phyloP scores from a whole-genome alignment of 1,140 invertebrate species.

The Lepidurus arcticus region DNA sequence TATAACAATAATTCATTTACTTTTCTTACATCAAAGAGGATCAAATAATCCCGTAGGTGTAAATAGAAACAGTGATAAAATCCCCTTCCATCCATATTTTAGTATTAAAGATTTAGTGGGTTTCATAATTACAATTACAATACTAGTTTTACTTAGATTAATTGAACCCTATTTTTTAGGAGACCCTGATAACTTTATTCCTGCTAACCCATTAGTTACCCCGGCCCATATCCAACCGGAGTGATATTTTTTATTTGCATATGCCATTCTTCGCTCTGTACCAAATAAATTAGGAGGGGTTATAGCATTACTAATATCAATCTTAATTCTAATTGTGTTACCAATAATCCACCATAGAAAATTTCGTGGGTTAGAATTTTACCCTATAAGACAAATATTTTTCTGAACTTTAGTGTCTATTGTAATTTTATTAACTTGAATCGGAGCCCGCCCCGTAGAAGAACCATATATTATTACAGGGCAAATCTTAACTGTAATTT shows the following conservation, averaged over 20 bases:
- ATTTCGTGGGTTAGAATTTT: slow-evolving; percentile 51
- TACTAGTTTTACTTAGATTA: slow-evolving; percentile 43
- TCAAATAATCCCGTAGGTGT: slow-evolving; percentile 56
- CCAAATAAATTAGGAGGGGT: slow-evolving; percentile 68
- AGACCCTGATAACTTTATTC: slow-evolving; percentile 62
- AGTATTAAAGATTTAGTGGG: slow-evolving; percentile 54
- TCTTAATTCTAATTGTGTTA: slow-evolving; percentile 56
- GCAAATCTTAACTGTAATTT: slow-evolving; percentile 54
- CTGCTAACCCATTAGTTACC: slow-evolving; percentile 61
- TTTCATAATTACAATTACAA: slow-evolving; percentile 50
- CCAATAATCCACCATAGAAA: slow-evolving; percentile 51
- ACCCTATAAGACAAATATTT: slow-evolving; percentile 53
- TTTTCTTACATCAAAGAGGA: slow-evolving; percentile 56
- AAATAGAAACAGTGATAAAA: slow-evolving; percentile 55
- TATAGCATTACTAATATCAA: slow-evolving; percentile 56
- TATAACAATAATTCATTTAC: slow-evolving; percentile 55
- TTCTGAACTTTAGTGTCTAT: slow-evolving; percentile 53
- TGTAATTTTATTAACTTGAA: slow-evolving; percentile 58
- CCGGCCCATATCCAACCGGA: slow-evolving; percentile 66
- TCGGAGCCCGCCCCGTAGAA: slow-evolving; percentile 57
- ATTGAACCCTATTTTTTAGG: slow-evolving; percentile 53
- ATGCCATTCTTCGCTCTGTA: slow-evolving; percentile 65
- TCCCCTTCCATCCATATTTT: slow-evolving; percentile 54
- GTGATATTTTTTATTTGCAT: slow-evolving; percentile 70
- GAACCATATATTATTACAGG: slow-evolving; percentile 54